These are phyloP conservation scores for Beroe ovata DNA, from an alignment of 37 sponge, comb jelly and placozoan species.

Conservation along the genomic window DNA sequence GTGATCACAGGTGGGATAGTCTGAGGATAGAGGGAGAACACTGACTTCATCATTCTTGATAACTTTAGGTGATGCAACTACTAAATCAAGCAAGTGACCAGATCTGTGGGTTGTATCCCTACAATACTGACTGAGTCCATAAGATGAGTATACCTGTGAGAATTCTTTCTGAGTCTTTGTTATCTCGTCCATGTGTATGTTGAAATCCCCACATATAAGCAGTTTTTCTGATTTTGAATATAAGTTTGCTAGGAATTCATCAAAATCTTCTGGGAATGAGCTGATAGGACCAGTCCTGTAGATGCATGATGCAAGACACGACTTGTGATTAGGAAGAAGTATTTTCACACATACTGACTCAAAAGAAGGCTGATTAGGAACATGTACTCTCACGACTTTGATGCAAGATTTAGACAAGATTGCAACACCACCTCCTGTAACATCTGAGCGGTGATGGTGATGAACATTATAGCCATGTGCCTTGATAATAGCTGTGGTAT, in stretches of 20 bases:
- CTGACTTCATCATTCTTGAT: neutral
- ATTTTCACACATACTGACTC: neutral
- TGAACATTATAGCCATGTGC: neutral
- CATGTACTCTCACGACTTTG: neutral
- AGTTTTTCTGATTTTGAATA: neutral
- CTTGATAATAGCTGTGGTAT: neutral
- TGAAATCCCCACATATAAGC: neutral
- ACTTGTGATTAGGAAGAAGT: neutral
- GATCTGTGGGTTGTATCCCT: neutral
- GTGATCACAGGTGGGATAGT: neutral
- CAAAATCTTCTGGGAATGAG: neutral
- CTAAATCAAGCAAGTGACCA: neutral
- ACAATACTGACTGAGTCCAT: neutral
- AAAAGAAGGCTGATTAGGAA: neutral
- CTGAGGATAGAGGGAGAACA: neutral
- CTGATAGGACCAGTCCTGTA: neutral
- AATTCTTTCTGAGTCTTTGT: neutral
- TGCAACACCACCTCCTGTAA: neutral
- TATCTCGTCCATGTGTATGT: constrained; percentile 3
- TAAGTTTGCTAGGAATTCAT: neutral
- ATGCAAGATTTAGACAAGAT: neutral
- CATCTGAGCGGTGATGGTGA: neutral
- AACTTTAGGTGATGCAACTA: neutral
- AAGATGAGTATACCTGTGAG: neutral
- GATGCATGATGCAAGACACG: neutral